These are phyloP conservation scores for Popillia japonica DNA, from an alignment of 1,140 invertebrate species.

Conservation along the genomic window DNA sequence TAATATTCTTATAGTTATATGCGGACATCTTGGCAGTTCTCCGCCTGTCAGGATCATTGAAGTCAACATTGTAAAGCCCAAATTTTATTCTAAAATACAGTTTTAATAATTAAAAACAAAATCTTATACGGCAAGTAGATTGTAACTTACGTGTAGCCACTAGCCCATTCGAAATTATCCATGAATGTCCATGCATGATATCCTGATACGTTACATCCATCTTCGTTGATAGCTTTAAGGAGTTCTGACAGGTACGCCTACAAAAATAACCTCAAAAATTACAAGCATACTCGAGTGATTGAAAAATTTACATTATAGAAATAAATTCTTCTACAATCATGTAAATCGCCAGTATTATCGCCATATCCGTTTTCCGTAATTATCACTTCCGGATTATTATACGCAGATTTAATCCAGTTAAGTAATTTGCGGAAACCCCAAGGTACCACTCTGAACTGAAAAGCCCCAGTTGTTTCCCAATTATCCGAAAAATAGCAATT, in stretches of 20 bases:
- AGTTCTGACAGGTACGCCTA: slow-evolving; percentile 70
- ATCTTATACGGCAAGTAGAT: neutral
- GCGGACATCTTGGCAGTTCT: slow-evolving; percentile 45
- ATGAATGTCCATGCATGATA: slow-evolving; percentile 79
- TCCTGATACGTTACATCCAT: slow-evolving; percentile 70
- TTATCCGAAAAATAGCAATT: too few species aligned
- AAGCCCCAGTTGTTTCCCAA: neutral
- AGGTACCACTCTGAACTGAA: slow-evolving; percentile 53
- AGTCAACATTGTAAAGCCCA: slow-evolving; percentile 47
- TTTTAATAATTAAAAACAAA: neutral
- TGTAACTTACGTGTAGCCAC: slow-evolving; percentile 49
- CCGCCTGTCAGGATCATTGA: slow-evolving; percentile 43
- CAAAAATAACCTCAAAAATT: neutral
- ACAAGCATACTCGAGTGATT: neutral
- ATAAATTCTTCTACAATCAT: slow-evolving; percentile 63
- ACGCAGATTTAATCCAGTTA: slow-evolving; percentile 65
- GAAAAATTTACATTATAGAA: slow-evolving; percentile 57
- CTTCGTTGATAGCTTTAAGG: slow-evolving; percentile 68
- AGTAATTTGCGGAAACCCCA: slow-evolving; percentile 65
- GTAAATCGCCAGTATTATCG: slow-evolving; percentile 57
- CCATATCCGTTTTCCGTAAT: slow-evolving; percentile 69
- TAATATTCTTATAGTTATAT: slow-evolving; percentile 44
- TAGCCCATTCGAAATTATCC: slow-evolving; percentile 83
- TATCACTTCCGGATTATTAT: slow-evolving; percentile 63
- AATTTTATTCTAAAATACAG: slow-evolving; percentile 42